phyloP scores from a whole-genome alignment of 2,888 invertebrate genomes.

The Campoplex nolae region DNA sequence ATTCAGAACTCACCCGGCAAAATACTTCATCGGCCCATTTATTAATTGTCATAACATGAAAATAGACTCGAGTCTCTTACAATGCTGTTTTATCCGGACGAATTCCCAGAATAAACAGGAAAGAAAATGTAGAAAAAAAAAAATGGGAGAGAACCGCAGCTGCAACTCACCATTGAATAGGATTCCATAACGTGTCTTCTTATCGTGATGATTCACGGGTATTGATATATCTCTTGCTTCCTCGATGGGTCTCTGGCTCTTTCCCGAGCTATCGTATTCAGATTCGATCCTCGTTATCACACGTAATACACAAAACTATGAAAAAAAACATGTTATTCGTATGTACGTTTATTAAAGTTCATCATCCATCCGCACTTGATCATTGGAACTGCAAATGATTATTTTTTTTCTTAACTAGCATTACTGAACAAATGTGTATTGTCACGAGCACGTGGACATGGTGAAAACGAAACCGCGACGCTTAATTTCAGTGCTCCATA shows the following conservation, averaged over 20 bases:
- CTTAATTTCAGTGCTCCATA: neutral
- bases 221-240: conserved; percentile 50
- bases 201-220: conserved; percentile 65
- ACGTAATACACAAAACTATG: conserved; percentile 17
- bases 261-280: neutral
- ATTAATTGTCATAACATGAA: neutral
- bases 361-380: neutral
- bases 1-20: neutral
- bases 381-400: neutral
- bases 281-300: conserved; percentile 16
- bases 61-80: neutral
- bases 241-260: conserved; percentile 1
- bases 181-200: conserved; percentile 79
- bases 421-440: neutral
- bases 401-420: neutral
- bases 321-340: neutral
- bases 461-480: neutral
- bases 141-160: conserved; percentile 7
- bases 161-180: conserved; percentile 77
- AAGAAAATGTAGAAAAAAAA: neutral
- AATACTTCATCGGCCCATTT: neutral
- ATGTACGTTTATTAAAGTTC: neutral
- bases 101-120: conserved; percentile 29
- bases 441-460: neutral
- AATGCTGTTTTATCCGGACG: conserved; percentile 30